These are phyloP conservation scores for Sebastes diploproa DNA, from an alignment of 2,797 vertebrate species.

Conservation along the genomic window DNA sequence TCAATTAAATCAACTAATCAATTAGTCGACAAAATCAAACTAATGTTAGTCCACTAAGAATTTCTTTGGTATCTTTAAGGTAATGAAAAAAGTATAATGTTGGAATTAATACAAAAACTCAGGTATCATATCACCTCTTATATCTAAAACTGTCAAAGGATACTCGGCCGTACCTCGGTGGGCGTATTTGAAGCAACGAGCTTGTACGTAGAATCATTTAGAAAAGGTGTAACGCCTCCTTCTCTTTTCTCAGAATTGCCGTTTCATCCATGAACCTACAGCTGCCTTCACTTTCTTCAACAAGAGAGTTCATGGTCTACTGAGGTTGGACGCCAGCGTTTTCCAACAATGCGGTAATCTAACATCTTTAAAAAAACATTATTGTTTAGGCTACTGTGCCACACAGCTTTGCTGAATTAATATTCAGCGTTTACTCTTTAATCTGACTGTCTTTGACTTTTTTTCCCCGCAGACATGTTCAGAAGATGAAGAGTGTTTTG, in stretches of 20 bases:
- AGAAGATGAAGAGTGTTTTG: neutral
- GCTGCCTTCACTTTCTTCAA: neutral
- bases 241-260: neutral
- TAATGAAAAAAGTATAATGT: neutral
- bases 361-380: neutral
- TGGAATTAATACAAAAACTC: neutral
- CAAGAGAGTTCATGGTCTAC: neutral
- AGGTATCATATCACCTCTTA: neutral
- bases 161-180: neutral
- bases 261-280: neutral
- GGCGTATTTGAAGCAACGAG: neutral
- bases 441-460: neutral
- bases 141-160: neutral
- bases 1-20: too few relatives aligned
- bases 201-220: neutral
- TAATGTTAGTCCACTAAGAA: too few relatives aligned
- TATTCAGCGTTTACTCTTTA: neutral
- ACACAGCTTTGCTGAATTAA: neutral
- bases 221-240: neutral
- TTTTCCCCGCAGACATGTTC: slow-evolving; percentile 22
- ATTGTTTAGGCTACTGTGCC: neutral
- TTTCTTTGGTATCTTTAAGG: neutral
- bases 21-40: too few relatives aligned
- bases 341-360: slow-evolving; percentile 31
- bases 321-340: neutral